Percentiles rank a stretch among this genome's conserved stretches.
Evolutionary conservation across 2,888 invertebrate species (phyloP).

Genomic region (Teleogryllus oceanicus): DNA sequence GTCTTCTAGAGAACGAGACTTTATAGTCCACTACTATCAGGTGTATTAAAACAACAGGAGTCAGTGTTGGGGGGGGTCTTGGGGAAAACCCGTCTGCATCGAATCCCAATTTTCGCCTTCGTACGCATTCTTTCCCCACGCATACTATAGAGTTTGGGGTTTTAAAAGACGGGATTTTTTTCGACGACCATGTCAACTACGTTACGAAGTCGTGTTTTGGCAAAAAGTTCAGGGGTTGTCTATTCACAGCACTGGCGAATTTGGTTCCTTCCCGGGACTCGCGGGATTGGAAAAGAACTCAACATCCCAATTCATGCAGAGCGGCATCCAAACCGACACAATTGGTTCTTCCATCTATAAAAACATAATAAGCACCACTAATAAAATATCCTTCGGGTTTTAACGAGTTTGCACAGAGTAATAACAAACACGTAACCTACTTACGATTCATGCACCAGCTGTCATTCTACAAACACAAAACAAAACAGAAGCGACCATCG

Average conservation of each 20-base stretch:
- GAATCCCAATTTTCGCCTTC: conserved; percentile 59
- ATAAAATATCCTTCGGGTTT: neutral
- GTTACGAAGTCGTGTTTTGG: conserved; percentile 59
- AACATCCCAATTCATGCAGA: conserved; percentile 60
- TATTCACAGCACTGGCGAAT: conserved; percentile 39
- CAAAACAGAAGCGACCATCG: no score
- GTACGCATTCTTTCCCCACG: conserved; percentile 55
- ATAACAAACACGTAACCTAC: neutral
- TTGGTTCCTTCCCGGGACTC: conserved; percentile 56
- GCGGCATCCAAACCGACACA: conserved; percentile 51
- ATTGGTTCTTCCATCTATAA: conserved; percentile 22
- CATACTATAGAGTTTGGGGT: conserved; percentile 53
- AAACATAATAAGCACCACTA: neutral
- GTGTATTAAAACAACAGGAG: neutral
- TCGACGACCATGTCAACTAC: conserved; percentile 61
- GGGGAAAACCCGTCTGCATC: conserved; percentile 19
- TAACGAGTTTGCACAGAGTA: no score
- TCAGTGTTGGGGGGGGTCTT: neutral
- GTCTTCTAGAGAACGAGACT: conserved; percentile 60
- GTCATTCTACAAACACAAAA: neutral
- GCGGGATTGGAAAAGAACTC: conserved; percentile 56
- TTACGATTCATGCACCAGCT: neutral
- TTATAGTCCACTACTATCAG: conserved; percentile 42
- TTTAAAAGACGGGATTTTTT: conserved; percentile 56
- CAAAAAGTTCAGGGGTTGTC: conserved; percentile 49